Conservation (phyloP, 2,797 vertebrate species). For the Naso thynnoides region DNA sequence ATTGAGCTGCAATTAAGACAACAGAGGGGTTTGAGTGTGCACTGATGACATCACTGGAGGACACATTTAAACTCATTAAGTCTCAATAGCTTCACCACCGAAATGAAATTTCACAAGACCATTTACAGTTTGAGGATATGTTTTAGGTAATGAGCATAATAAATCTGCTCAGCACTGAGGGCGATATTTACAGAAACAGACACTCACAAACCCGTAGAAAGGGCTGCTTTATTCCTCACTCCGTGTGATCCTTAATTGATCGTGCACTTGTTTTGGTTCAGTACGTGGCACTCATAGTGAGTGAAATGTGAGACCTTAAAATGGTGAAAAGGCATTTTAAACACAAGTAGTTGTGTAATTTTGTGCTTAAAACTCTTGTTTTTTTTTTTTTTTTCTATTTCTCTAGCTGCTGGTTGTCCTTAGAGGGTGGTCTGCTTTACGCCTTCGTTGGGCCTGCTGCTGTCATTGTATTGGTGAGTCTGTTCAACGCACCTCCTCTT, state of each 20-base stretch:
- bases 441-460: slow-evolving; percentile 98
- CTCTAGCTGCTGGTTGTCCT: slow-evolving; percentile 95
- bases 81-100: slow-evolving; percentile 38
- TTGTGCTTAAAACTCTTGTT: neutral
- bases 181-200: slow-evolving; percentile 54
- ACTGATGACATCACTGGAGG: slow-evolving; percentile 69
- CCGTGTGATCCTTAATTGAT: slow-evolving; percentile 52
- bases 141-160: slow-evolving; percentile 57
- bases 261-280: slow-evolving; percentile 37
- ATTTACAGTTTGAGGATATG: slow-evolving; percentile 49
- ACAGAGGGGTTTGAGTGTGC: slow-evolving; percentile 36
- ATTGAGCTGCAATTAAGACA: slow-evolving; percentile 62
- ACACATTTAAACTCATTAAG: slow-evolving; percentile 67
- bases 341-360: slow-evolving; percentile 11
- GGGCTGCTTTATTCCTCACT: slow-evolving; percentile 34
- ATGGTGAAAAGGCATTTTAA: slow-evolving; percentile 17
- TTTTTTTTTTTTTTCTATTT: slow-evolving; percentile 7
- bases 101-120: slow-evolving; percentile 51
- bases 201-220: slow-evolving; percentile 31
- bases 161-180: slow-evolving; percentile 38
- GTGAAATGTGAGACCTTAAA: slow-evolving; percentile 26
- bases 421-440: slow-evolving; percentile 96
- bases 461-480: slow-evolving; percentile 96
- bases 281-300: slow-evolving; percentile 19
- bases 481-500: neutral